Conservation (phyloP, 2,113 vertebrate species). For the Pogona vitticeps region DNA sequence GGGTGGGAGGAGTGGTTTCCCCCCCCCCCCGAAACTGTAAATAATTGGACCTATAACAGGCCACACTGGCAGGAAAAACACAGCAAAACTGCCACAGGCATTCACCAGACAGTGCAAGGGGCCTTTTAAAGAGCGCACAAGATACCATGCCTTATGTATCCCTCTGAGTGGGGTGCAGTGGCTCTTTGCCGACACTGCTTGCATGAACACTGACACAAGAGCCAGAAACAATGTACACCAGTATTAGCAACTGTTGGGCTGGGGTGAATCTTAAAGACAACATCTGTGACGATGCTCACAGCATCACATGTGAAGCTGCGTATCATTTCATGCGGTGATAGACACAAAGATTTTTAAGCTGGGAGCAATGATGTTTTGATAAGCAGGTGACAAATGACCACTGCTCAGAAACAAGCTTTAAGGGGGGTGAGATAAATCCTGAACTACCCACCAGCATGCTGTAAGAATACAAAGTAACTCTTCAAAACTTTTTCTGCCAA, state of each 20-base stretch:
- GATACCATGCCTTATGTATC: background rate
- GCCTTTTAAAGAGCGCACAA: too few relatives aligned
- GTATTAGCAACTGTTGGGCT: background rate
- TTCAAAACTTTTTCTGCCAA: slow-evolving; percentile 65
- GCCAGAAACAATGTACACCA: background rate
- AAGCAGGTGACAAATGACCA: slow-evolving; percentile 41
- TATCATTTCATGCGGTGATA: background rate
- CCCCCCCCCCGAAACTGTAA: too few relatives aligned
- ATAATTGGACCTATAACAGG: too few relatives aligned
- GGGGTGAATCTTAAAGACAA: background rate
- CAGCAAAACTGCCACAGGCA: too few relatives aligned
- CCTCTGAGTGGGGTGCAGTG: background rate
- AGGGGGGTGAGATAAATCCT: slow-evolving; percentile 65
- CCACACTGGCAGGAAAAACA: too few relatives aligned
- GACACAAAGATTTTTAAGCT: slow-evolving; percentile 20
- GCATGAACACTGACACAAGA: background rate
- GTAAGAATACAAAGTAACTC: slow-evolving; percentile 64
- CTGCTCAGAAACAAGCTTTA: background rate
- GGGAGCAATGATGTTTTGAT: slow-evolving; percentile 33
- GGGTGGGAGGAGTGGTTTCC: too few relatives aligned
- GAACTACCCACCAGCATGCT: slow-evolving; percentile 46
- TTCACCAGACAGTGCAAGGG: too few relatives aligned
- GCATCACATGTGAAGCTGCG: background rate
- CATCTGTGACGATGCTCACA: background rate
- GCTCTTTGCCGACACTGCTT: background rate